Base-by-base conservation (phyloP, 2,113 vertebrate species). In the Dromaius novaehollandiae region DNA sequence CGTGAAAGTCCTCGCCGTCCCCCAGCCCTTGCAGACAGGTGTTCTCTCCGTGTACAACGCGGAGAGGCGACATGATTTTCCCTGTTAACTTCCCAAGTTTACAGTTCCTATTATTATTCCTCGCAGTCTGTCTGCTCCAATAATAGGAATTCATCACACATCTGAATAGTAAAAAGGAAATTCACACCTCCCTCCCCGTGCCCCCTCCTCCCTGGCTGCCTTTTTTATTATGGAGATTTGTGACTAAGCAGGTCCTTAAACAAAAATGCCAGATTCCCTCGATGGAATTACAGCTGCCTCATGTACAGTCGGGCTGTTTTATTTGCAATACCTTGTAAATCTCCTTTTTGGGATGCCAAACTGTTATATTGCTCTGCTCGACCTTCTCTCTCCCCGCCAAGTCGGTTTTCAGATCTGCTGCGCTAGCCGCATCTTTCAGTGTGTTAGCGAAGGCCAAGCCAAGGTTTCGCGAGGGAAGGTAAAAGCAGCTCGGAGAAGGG, bases 191-290 rank as follows among this genome's bases (percentile, higher is more conserved):
- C 64, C 42, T 44, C 48, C 58, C 68, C 20, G 1, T 30, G 14
- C 24, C 8, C 11, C 46, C 19, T 21, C 17, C n/a, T 32, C 58
- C 50, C 44, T 14, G 11, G 13, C 17, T 50, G 66, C 38, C 51
- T 55, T 36, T 89, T 91, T 94, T 86, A 84, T 73, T 50, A 48
- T 36, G 6, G 32, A 71, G 91, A 82, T 95, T 91, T 93, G 94
- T 90, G 88, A 82, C 74, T 80, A 25, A 89, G 84, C 94, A 56
- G 64, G 55, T 44, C 88, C 83, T 76, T 87, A 78, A 68, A 85
- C 95, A 78, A 82, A 86, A 94, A 44, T 5, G 18, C 80, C 81
- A 1, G 68, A 61, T 86, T 68, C 73, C 86, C 63, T 42, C 32
- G 69, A 1, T 32, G 95, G 94, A 40, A 46, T 50, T 73, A 53